phyloP scores from a whole-genome alignment of 2,797 vertebrate species.

The Anas acuta region DNA sequence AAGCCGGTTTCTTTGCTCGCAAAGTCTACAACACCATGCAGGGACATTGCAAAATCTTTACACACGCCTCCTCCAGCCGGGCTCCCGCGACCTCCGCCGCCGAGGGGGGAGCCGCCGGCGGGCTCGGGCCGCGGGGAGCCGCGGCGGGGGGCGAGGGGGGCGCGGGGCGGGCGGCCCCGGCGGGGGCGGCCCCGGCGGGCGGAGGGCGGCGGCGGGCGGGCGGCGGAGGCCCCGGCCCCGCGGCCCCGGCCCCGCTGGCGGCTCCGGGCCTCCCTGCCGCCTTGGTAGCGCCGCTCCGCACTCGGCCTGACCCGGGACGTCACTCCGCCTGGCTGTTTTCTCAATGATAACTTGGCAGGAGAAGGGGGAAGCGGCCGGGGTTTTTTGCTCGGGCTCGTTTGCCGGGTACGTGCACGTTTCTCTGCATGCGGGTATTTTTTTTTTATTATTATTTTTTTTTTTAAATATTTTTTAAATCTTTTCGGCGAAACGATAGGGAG shows the following conservation, averaged over 20 bases:
- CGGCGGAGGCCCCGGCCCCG: neutral
- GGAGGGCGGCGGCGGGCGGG: neutral
- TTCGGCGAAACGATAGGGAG: neutral
- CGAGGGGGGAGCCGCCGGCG: slow-evolving; percentile 59
- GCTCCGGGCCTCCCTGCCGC: slow-evolving; percentile 72
- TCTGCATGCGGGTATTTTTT: slow-evolving; percentile 54
- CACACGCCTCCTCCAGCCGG: slow-evolving; percentile 79
- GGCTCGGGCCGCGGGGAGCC: neutral
- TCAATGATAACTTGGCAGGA: slow-evolving; percentile 80
- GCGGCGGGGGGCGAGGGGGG: neutral
- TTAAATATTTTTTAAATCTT: neutral
- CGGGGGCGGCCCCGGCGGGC: neutral
- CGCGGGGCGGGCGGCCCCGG: neutral
- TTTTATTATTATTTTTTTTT: too few species aligned
- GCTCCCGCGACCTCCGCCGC: slow-evolving; percentile 78
- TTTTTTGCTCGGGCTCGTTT: slow-evolving; percentile 63
- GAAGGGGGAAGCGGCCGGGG: slow-evolving; percentile 72
- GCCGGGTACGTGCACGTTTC: slow-evolving; percentile 75
- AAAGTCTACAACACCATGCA: slow-evolving; percentile 79
- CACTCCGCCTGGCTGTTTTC: slow-evolving; percentile 80
- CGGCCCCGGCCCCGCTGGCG: neutral
- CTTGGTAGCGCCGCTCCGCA: slow-evolving; percentile 80
- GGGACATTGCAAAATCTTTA: slow-evolving; percentile 75
- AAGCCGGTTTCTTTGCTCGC: slow-evolving; percentile 76
- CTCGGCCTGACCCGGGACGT: slow-evolving; percentile 82